Evolutionary conservation across 2,888 invertebrate genomes (phyloP).

Genomic region (Catocala sponsa): DNA sequence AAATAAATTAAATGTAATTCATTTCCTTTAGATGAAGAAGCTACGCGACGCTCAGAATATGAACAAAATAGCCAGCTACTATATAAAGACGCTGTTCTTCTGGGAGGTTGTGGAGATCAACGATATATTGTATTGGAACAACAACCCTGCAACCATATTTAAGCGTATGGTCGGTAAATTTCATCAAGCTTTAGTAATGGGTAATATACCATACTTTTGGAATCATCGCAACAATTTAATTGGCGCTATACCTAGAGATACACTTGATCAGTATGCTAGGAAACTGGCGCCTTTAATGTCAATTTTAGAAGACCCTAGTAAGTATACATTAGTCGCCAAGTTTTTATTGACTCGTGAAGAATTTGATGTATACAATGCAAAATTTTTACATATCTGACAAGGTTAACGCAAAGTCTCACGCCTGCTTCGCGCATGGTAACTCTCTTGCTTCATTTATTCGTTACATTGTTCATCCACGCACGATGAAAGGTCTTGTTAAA

Average conservation of each 20-base stretch:
- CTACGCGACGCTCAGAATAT: conserved; percentile 79
- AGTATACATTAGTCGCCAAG: conserved; percentile 66
- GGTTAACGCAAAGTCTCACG: too few species aligned
- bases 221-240: conserved; percentile 79
- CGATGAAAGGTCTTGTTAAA: too few species aligned
- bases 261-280: conserved; percentile 56
- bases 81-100: conserved; percentile 86
- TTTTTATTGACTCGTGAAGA: conserved; percentile 64
- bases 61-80: conserved; percentile 85
- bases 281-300: conserved; percentile 60
- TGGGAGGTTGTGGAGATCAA: conserved; percentile 67
- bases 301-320: conserved; percentile 55
- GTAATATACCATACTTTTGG: conserved; percentile 83
- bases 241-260: conserved; percentile 45
- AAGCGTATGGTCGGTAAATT: conserved; percentile 78
- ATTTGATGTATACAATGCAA: conserved; percentile 59
- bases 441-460: too few species aligned
- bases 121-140: conserved; percentile 64
- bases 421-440: too few species aligned
- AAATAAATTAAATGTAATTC: neutral
- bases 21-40: conserved; percentile 78
- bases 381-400: conserved; percentile 50
- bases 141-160: conserved; percentile 62
- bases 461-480: too few species aligned
- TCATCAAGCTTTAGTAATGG: conserved; percentile 57